Evolutionary conservation across 2,113 vertebrate genomes (phyloP).

Genomic region (Corythornis cristatus): DNA sequence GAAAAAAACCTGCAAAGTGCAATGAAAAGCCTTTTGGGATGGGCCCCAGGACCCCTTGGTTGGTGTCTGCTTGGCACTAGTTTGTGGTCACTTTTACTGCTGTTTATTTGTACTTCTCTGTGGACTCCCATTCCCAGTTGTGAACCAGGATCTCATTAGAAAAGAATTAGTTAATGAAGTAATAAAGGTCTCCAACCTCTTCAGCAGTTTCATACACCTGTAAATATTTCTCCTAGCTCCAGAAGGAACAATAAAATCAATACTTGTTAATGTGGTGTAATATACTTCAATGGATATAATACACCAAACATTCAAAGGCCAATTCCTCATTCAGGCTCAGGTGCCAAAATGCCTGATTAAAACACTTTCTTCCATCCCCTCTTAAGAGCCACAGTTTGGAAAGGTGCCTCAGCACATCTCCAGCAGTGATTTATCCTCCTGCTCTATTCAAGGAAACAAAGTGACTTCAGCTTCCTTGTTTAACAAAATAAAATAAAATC

Average conservation of each 20-base stretch:
- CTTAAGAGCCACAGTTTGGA: constrained; percentile 21
- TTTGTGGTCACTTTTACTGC: neutral
- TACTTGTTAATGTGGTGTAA: neutral
- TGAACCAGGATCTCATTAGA: neutral
- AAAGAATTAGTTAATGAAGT: neutral
- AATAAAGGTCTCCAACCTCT: constrained; percentile 34
- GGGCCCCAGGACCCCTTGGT: neutral
- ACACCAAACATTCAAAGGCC: neutral
- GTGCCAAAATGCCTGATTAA: constrained; percentile 63
- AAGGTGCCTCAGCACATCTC: constrained; percentile 56
- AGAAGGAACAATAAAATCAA: constrained; percentile 18
- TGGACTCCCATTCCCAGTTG: neutral
- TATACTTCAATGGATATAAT: neutral
- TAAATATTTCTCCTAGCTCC: constrained; percentile 3
- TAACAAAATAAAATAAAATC: constrained; percentile 65
- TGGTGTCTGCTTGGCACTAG: neutral
- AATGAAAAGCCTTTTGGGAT: neutral
- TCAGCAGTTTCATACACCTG: neutral
- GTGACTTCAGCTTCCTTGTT: constrained; percentile 51
- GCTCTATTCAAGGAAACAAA: constrained; percentile 55
- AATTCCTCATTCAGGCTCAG: constrained; percentile 3
- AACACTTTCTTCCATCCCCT: constrained; percentile 12
- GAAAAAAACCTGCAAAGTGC: neutral
- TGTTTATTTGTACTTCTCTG: neutral
- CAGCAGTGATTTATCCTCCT: constrained; percentile 59